A percentile compares a stretch with the other conserved stretches of the same genome.
Evolutionary conservation across 2,797 vertebrate species (phyloP).

Genomic region (Danio aesculapii): DNA sequence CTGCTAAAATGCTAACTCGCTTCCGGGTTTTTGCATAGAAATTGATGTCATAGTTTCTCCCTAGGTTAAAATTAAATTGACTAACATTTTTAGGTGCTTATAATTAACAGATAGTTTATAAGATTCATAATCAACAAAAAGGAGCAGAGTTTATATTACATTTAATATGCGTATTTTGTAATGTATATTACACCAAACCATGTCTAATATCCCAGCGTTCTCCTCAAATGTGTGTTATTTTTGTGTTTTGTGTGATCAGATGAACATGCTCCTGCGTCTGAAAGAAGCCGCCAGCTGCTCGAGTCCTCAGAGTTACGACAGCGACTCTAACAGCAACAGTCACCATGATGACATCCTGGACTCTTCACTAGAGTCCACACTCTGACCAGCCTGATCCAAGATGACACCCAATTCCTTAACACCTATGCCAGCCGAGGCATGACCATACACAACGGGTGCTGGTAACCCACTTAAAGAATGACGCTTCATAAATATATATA

Average conservation of each 20-base stretch:
- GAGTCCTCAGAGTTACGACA: slow-evolving; percentile 97
- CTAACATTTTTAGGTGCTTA: too few species aligned
- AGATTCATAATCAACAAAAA: too few species aligned
- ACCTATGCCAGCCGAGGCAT: slow-evolving; percentile 61
- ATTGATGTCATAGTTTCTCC: too few species aligned
- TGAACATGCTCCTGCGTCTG: slow-evolving; percentile 98
- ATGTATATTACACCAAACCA: background rate
- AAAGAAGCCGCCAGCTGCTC: slow-evolving; percentile 97
- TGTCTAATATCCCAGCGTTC: background rate
- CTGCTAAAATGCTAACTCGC: too few species aligned
- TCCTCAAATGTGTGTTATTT: background rate
- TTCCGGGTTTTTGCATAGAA: too few species aligned
- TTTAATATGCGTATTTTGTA: too few species aligned
- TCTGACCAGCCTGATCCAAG: slow-evolving; percentile 77
- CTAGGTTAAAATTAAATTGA: too few species aligned
- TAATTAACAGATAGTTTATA: too few species aligned
- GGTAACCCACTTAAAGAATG: slow-evolving; percentile 76
- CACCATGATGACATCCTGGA: slow-evolving; percentile 96
- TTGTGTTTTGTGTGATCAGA: slow-evolving; percentile 80
- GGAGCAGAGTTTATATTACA: too few species aligned
- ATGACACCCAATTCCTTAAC: slow-evolving; percentile 31
- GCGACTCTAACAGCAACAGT: slow-evolving; percentile 98
- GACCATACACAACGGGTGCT: slow-evolving; percentile 76
- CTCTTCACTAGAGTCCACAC: slow-evolving; percentile 92
- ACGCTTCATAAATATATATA: slow-evolving; percentile 17